phyloP scores from a whole-genome alignment of 2,113 vertebrate species.

The Brachyhypopomus gauderio region DNA sequence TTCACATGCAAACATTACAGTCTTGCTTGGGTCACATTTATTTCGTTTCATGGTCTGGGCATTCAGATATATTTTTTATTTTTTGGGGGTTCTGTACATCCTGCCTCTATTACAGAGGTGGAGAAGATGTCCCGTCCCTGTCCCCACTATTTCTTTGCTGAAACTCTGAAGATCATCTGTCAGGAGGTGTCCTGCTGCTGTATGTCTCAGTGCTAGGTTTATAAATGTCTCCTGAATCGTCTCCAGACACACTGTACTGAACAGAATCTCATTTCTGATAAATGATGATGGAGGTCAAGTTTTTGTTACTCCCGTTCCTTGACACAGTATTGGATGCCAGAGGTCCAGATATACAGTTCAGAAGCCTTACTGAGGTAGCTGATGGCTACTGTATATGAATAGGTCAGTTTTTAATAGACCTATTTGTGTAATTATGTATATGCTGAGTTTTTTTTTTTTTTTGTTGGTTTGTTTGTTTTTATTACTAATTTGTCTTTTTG shows the following conservation, averaged over 20 bases:
- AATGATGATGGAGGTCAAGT: not conserved
- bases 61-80: not conserved
- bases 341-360: slow-evolving; percentile 26
- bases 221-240: not conserved
- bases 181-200: not conserved
- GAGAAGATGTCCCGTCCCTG: not conserved
- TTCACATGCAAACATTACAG: slow-evolving; percentile 30
- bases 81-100: not conserved
- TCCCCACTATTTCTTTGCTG: not conserved
- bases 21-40: not conserved
- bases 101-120: not conserved
- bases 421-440: slow-evolving; percentile 12
- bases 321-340: slow-evolving; percentile 14
- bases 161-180: not conserved
- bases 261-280: not conserved
- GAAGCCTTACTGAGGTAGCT: slow-evolving; percentile 13
- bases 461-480: too few species aligned
- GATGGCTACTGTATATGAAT: slow-evolving; percentile 34
- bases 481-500: not conserved
- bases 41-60: slow-evolving; percentile 7
- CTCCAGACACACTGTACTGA: slow-evolving; percentile 16
- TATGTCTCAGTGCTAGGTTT: not conserved
- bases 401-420: slow-evolving; percentile 2
- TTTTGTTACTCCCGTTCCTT: slow-evolving; percentile 3
- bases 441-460: not conserved